Conservation (phyloP, 1,140 invertebrate species). For the Drosophila parvula region DNA sequence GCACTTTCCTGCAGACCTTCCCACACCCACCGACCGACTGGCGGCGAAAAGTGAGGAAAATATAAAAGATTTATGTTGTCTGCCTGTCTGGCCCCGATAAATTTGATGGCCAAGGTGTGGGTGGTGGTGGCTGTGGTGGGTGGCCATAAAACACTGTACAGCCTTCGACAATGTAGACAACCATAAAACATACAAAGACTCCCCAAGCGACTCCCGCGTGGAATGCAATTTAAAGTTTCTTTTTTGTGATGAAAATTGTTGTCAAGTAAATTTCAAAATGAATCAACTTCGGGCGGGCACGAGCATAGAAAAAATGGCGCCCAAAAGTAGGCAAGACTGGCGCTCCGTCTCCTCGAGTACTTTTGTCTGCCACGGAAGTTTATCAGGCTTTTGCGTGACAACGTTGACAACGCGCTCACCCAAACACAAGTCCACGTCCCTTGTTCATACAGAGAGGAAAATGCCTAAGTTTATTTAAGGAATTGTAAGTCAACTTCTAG, state of each 20-base stretch:
- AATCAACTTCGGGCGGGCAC: constrained; percentile 47
- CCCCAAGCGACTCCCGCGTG: background rate
- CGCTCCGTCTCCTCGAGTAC: constrained; percentile 22
- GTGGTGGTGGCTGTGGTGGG: constrained; percentile 1
- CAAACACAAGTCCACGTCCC: constrained; percentile 9
- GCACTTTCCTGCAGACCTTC: constrained; percentile 27
- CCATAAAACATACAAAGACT: constrained; percentile 36
- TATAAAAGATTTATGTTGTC: constrained; percentile 72
- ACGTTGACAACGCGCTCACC: constrained; percentile 68
- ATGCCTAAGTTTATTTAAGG: background rate
- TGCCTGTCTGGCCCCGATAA: constrained; percentile 66
- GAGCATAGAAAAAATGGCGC: constrained; percentile 22
- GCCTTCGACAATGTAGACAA: constrained; percentile 50
- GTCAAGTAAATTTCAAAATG: constrained; percentile 55
- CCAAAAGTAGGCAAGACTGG: constrained; percentile 65
- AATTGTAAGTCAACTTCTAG: background rate
- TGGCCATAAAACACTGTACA: constrained; percentile 68
- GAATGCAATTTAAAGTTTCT: constrained; percentile 76
- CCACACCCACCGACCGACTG: constrained; percentile 7
- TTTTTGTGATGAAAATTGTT: constrained; percentile 61
- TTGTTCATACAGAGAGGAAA: constrained; percentile 2
- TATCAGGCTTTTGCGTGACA: constrained; percentile 80
- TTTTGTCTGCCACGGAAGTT: constrained; percentile 72
- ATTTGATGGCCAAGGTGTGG: constrained; percentile 64
- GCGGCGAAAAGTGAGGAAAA: constrained; percentile 25